phyloP scores from a whole-genome alignment of 2,888 invertebrate genomes.

The Cabera pusaria region DNA sequence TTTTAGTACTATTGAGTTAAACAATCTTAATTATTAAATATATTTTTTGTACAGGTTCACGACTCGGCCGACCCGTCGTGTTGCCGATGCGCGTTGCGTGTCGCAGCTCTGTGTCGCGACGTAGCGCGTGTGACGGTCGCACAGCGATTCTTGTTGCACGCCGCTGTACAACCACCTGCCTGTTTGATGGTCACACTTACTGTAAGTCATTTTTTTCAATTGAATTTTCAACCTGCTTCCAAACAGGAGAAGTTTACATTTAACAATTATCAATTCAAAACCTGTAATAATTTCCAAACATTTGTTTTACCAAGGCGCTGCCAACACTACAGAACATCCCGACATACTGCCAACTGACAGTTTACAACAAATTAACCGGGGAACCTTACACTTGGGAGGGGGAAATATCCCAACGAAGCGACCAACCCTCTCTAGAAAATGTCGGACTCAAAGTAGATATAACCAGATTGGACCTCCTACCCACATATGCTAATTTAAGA shows the following conservation, averaged over 20 bases:
- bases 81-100: too few relatives aligned
- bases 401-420: slow-evolving; percentile 41
- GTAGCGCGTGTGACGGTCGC: too few relatives aligned
- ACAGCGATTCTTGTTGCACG: too few relatives aligned
- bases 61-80: too few relatives aligned
- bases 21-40: too few relatives aligned
- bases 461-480: slow-evolving; percentile 51
- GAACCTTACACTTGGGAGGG: slow-evolving; percentile 60
- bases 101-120: too few relatives aligned
- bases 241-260: too few relatives aligned
- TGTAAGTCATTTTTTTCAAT: slow-evolving; percentile 39
- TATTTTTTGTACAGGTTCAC: too few relatives aligned
- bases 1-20: too few relatives aligned
- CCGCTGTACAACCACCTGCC: slow-evolving; percentile 43
- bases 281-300: too few relatives aligned
- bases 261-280: too few relatives aligned
- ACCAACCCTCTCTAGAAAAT: slow-evolving; percentile 43
- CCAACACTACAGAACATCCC: slow-evolving; percentile 37
- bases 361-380: slow-evolving; percentile 62
- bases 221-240: too few relatives aligned
- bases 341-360: slow-evolving; percentile 50
- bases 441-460: slow-evolving; percentile 48
- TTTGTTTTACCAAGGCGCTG: slow-evolving; percentile 57
- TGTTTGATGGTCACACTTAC: slow-evolving; percentile 41
- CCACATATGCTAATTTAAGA: slow-evolving; percentile 58